Evolutionary conservation across 2,113 vertebrate genomes (phyloP), one percentile per base, ranked within the genome.

Genomic region (Dromaius novaehollandiae): DNA sequence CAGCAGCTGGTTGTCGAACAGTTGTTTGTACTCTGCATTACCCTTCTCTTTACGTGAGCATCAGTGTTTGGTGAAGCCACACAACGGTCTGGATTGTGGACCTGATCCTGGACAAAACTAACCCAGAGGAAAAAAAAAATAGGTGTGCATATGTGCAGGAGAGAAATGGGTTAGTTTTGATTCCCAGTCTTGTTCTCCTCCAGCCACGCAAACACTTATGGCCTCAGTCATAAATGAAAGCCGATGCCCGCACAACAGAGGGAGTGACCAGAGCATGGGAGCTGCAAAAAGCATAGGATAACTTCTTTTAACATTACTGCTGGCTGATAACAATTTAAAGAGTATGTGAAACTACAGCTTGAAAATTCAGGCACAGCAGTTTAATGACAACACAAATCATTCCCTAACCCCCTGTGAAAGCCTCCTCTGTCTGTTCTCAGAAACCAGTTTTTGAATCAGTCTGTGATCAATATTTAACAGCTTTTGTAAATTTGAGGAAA

Each of bases 81-180:
- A 18, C 12, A 7, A 11, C 6, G 15, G 2, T 13, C 25, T 1
- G 4, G 11, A 36, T 9, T 5, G 3, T 9, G 30, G 30, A 89
- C 46, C 1, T 1, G 18, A 63, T 50, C 60, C 26, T 56, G 12
- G 19, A 13, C 42, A 51, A 74, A 88, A 79, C 4, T 22, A 66
- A 36, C 4, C 16, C 5, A 17, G 36, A 5, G 9, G 1, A 60
- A 34, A 60, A 58, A 58, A 34, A 60, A 17, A 51, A 32, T 18
- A 58, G 28, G 30, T 32, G 26, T 58, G 30, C 9, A 18, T 16
- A 58, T 58, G 56, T 18, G 9, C 56, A 24, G 26, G 11, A 19
- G 12, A 53, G 3, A 55, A n/a, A 26, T 1, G 1, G 0, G 3
- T 6, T 63, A 14, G 2, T 71, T 60, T 89, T 58, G 70, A 83